Percentiles rank a stretch among this genome's conserved stretches.
These are phyloP conservation scores for Amblyraja radiata DNA, from an alignment of 2,797 vertebrate species.

Conservation along the genomic window DNA sequence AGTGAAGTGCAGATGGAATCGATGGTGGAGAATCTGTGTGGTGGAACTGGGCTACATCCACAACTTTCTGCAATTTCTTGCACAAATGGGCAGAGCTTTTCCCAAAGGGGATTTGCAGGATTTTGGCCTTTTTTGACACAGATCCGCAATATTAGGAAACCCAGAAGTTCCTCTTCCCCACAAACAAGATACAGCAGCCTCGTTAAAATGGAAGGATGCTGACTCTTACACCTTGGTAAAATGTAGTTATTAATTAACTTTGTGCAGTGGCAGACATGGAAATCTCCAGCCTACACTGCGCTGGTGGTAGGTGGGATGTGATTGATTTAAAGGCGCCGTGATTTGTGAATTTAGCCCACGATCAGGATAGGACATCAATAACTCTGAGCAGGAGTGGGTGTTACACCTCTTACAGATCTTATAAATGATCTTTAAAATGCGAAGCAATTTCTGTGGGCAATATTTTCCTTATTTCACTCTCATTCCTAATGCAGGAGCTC, in stretches of 20 bases:
- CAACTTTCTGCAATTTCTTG: too few species aligned
- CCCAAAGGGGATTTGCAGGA: too few species aligned
- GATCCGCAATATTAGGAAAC: background rate
- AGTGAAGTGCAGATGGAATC: too few species aligned
- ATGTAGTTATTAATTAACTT: constrained; percentile 28
- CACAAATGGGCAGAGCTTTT: too few species aligned
- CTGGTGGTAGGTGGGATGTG: constrained; percentile 39
- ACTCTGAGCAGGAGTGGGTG: constrained; percentile 20
- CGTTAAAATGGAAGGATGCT: background rate
- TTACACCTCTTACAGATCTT: constrained; percentile 20
- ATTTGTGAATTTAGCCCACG: constrained; percentile 58
- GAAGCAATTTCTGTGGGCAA: background rate
- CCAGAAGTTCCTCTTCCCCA: background rate
- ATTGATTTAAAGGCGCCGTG: constrained; percentile 59
- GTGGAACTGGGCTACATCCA: too few species aligned
- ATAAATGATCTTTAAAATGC: constrained; percentile 36
- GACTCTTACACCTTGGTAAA: background rate
- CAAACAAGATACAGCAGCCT: background rate
- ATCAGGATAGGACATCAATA: constrained; percentile 43
- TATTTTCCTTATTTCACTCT: constrained; percentile 25
- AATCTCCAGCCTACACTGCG: background rate
- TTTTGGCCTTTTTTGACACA: background rate
- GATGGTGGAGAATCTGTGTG: too few species aligned
- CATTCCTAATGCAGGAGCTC: too few species aligned
- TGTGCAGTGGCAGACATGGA: constrained; percentile 13